A percentile compares a stretch with the other conserved stretches of the same genome.
phyloP scores from a whole-genome alignment of 92 coral and sea anemone species.

The Micromussa lordhowensis region DNA sequence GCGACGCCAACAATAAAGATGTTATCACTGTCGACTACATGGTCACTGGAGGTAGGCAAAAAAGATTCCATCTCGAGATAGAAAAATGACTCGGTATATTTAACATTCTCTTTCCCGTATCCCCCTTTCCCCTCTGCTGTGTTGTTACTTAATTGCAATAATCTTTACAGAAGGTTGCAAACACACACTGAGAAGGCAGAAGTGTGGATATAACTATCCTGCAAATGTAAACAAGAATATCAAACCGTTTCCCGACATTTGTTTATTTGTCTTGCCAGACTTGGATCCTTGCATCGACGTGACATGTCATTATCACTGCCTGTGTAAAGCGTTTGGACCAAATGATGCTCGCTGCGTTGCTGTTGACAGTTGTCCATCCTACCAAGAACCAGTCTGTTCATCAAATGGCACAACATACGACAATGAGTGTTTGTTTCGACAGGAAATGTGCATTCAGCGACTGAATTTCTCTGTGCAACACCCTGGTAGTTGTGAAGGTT shows the following conservation, averaged over 20 bases:
- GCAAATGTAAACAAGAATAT: not conserved
- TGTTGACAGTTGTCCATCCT: constrained; percentile 50
- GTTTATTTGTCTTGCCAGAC: not conserved
- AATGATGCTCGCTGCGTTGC: constrained; percentile 2
- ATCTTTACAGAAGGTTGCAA: not conserved
- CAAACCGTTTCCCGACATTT: not conserved
- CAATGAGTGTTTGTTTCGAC: constrained; percentile 4
- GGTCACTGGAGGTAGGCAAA: constrained; percentile 25
- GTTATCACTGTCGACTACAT: constrained; percentile 25
- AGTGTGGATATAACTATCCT: not conserved
- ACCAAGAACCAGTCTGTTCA: constrained; percentile 65
- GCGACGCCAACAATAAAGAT: not conserved
- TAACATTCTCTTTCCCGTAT: not conserved
- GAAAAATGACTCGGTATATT: constrained; percentile 18
- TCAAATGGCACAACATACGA: constrained; percentile 58
- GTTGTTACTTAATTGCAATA: no score
- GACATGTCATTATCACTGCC: not conserved
- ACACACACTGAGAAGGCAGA: no score
- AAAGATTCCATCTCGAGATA: no score
- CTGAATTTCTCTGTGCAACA: constrained; percentile 49
- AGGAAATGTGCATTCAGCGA: constrained; percentile 1
- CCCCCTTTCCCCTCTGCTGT: no score
- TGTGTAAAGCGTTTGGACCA: constrained; percentile 9
- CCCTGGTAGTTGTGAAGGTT: no score
- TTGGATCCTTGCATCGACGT: constrained; percentile 59